phyloP scores from a whole-genome alignment of 2,113 vertebrate genomes.

The Rhabdomys dilectus region DNA sequence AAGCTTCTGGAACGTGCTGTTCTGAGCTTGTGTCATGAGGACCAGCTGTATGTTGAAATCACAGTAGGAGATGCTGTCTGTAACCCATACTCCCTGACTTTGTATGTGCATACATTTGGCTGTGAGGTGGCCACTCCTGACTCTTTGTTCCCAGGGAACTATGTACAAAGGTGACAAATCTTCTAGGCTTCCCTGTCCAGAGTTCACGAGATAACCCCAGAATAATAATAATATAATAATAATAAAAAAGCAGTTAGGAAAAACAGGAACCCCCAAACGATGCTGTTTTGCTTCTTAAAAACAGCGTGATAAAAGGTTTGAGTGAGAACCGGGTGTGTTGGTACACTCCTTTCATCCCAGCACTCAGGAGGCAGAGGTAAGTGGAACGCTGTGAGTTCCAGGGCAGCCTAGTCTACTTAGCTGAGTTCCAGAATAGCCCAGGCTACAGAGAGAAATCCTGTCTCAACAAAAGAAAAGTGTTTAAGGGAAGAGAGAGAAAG shows the following conservation, averaged over 20 bases:
- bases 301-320: slow-evolving; percentile 9
- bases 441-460: not conserved
- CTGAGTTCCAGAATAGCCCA: not conserved
- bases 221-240: not conserved
- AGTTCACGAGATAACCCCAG: not conserved
- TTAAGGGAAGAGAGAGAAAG: not conserved
- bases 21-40: not conserved
- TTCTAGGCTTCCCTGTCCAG: not conserved
- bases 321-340: not conserved
- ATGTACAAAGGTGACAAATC: not conserved
- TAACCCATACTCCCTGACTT: not conserved
- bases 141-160: not conserved
- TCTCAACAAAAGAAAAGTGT: not conserved
- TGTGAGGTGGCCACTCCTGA: not conserved
- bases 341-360: not conserved
- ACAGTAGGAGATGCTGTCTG: not conserved
- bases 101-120: not conserved
- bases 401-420: not conserved
- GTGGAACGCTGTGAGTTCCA: not conserved
- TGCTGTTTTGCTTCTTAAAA: slow-evolving; percentile 43
- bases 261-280: not conserved
- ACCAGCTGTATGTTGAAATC: not conserved
- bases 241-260: not conserved
- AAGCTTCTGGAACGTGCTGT: not conserved
- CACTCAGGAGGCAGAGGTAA: not conserved